These are phyloP conservation scores for Rhinolophus sinicus DNA, from an alignment of 2,113 vertebrate genomes.

Conservation along the genomic window DNA sequence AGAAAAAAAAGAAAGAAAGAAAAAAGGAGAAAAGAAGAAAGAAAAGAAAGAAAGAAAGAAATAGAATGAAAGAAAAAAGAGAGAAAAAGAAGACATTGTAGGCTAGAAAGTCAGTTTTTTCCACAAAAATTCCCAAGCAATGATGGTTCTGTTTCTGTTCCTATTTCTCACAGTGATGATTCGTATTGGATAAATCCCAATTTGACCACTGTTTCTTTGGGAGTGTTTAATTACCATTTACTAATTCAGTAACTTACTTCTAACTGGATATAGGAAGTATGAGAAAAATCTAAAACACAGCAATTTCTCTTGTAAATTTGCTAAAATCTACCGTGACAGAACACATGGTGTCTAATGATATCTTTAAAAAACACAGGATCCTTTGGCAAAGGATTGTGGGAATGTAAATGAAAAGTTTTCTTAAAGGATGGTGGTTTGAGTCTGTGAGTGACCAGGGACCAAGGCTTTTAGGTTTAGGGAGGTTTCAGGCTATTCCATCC, in stretches of 20 bases:
- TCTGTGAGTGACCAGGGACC: background rate
- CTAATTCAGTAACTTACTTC: constrained; percentile 44
- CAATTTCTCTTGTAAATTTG: constrained; percentile 17
- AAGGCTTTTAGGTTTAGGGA: background rate
- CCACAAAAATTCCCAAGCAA: constrained; percentile 37
- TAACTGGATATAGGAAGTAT: background rate
- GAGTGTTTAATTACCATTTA: constrained; percentile 30
- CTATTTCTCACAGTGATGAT: background rate
- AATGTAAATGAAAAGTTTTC: constrained; percentile 31
- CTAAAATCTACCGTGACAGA: constrained; percentile 48
- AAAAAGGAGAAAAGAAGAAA: fast-evolving
- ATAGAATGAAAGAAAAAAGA: background rate
- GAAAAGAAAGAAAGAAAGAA: too few species aligned
- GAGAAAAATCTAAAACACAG: background rate
- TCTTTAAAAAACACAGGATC: background rate
- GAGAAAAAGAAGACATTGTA: background rate
- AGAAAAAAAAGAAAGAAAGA: fast-evolving
- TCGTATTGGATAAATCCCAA: constrained; percentile 43
- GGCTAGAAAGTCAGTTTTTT: constrained; percentile 37
- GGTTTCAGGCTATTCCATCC: background rate
- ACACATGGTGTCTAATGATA: constrained; percentile 41
- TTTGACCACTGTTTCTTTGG: background rate
- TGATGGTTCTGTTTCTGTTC: background rate
- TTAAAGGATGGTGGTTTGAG: background rate
- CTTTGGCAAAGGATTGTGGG: constrained; percentile 50